Evolutionary conservation across 2,113 vertebrate species (phyloP).

Genomic region (Pyrgilauda ruficollis): DNA sequence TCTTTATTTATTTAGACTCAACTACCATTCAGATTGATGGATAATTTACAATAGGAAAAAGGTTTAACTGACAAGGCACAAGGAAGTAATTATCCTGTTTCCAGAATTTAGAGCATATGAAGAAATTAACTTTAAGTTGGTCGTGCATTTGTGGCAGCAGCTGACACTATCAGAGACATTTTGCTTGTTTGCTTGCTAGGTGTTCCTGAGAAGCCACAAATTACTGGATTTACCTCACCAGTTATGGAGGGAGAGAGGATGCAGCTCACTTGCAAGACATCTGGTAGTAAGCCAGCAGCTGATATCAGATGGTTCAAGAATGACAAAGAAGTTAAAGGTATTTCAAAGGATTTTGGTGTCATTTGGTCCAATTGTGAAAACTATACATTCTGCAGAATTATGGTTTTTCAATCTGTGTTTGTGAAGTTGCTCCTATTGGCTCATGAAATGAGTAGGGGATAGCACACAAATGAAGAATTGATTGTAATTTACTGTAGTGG

Average conservation of each 20-base stretch:
- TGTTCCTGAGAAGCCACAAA: slow-evolving; percentile 91
- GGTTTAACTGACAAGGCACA: neutral
- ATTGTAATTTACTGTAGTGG: neutral
- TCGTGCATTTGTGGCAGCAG: neutral
- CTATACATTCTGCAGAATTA: neutral
- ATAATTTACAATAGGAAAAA: neutral
- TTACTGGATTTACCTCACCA: slow-evolving; percentile 90
- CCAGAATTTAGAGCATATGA: neutral
- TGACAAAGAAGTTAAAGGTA: slow-evolving; percentile 97
- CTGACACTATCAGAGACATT: neutral
- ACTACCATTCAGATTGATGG: neutral
- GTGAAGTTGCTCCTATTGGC: neutral
- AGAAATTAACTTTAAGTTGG: neutral
- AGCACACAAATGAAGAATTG: neutral
- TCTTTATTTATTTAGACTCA: neutral
- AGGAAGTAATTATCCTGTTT: neutral
- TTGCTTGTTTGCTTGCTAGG: slow-evolving; percentile 72
- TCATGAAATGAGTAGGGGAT: neutral
- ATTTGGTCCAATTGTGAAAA: neutral
- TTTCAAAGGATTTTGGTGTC: neutral
- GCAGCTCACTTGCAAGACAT: slow-evolving; percentile 91
- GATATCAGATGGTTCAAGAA: slow-evolving; percentile 96
- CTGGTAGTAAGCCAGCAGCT: slow-evolving; percentile 95
- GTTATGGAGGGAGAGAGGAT: slow-evolving; percentile 91
- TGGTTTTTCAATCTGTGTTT: neutral